Conservation (phyloP, 2,888 invertebrate genomes). For the Drepana falcataria region DNA sequence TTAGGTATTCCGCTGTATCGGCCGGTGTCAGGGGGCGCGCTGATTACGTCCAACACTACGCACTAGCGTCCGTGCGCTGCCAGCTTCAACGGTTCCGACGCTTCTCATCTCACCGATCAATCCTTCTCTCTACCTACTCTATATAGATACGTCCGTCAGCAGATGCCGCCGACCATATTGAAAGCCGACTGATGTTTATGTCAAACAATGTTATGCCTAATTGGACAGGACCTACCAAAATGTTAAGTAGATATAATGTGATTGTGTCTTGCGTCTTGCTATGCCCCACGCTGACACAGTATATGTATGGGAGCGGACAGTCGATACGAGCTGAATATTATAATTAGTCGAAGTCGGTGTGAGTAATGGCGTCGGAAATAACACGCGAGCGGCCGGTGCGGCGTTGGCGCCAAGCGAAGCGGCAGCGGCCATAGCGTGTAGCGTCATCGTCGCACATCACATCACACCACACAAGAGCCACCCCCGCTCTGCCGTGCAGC, state of each 20-base stretch:
- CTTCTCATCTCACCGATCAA: constrained; percentile 58
- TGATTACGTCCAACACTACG: constrained; percentile 49
- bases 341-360: constrained; percentile 73
- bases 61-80: constrained; percentile 47
- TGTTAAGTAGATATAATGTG: too few species aligned
- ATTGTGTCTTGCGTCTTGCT: background rate
- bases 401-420: constrained; percentile 73
- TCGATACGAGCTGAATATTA: constrained; percentile 67
- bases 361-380: constrained; percentile 77
- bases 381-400: constrained; percentile 48
- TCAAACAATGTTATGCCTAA: constrained; percentile 5
- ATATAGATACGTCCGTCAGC: background rate
- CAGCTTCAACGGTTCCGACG: constrained; percentile 49
- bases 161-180: too few species aligned
- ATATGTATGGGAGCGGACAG: constrained; percentile 44
- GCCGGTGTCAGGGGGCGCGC: constrained; percentile 61
- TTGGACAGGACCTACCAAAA: too few species aligned
- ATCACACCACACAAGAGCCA: constrained; percentile 5
- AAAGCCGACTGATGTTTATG: too few species aligned
- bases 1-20: constrained; percentile 2
- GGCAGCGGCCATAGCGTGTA: constrained; percentile 47
- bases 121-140: constrained; percentile 9
- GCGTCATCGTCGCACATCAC: constrained; percentile 17
- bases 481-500: constrained; percentile 5
- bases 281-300: constrained; percentile 1